phyloP scores from a whole-genome alignment of 64 coral and sea anemone genomes.

The Montipora sp. region DNA sequence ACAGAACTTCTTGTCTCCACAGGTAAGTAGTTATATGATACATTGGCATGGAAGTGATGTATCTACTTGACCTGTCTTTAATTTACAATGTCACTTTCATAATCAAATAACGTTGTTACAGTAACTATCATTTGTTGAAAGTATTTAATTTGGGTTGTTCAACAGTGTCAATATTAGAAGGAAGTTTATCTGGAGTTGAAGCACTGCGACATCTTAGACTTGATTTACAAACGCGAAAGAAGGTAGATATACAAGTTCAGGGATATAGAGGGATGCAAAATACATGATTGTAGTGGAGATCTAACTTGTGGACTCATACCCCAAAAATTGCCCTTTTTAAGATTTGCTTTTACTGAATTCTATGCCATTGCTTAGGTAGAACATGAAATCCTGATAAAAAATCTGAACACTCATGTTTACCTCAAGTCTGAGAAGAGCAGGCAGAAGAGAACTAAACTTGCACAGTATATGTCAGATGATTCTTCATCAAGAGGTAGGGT shows the following conservation, averaged over 20 bases:
- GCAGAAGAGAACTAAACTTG: conserved; percentile 33
- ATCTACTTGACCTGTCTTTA: too few relatives aligned
- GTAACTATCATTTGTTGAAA: not conserved
- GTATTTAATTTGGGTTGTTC: not conserved
- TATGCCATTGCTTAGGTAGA: conserved; percentile 59
- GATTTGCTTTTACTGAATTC: not conserved
- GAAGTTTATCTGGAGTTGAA: conserved; percentile 95
- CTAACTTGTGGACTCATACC: too few relatives aligned
- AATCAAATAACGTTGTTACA: not conserved
- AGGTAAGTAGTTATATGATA: conserved; percentile 50
- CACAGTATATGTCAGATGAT: conserved; percentile 31
- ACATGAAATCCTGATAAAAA: conserved; percentile 91
- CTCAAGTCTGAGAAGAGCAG: conserved; percentile 79
- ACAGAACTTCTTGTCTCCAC: conserved; percentile 96
- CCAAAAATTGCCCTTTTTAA: too few relatives aligned
- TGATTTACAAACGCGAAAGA: conserved; percentile 90
- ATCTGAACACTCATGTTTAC: conserved; percentile 93
- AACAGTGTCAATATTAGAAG: conserved; percentile 87
- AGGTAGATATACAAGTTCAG: conserved; percentile 11
- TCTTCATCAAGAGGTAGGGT: not conserved
- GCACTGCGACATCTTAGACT: conserved; percentile 91
- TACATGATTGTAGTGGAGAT: too few relatives aligned
- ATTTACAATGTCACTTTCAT: not conserved
- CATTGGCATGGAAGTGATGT: not conserved
- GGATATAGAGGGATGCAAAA: not conserved